Base-by-base conservation (phyloP, 2,888 invertebrate species). In the Drosophila niveifrons region DNA sequence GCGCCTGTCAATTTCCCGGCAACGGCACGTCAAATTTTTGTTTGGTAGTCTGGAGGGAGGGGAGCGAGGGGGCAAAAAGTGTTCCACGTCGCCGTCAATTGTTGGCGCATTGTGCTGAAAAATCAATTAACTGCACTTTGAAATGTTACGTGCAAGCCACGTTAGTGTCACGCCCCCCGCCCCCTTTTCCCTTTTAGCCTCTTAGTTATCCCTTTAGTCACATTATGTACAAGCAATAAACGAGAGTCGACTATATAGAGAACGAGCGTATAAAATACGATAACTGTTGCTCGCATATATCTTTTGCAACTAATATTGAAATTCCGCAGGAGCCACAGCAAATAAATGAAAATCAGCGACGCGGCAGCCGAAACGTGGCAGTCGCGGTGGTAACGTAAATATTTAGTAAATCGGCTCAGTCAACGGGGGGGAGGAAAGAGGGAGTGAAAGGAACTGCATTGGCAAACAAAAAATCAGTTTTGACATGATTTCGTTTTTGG, bases 121-220 rank as follows among this genome's bases (percentile, higher is more conserved):
- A 88, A 86, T 88, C 88, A 86, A 86, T 88, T 88, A 88, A 85
- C 84, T 72, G 72, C 79, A 85, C 88, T 81, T 85, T 88, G 77
- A 83, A 86, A 73, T 79, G 79, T 77, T 88, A 81, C 86, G 87
- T 83, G 88, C 72, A 82, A 67, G 56, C 65, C 13, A 13, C 31
- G 63, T 52, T 9, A 0, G 18, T 43, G 31, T 18, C 46, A 31
- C 23, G 56, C 39, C 44, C 44, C 10, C n/a, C 34, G 6, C 0
- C 46, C 3, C 31, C n/a, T n/a, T n/a, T n/a, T 6, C 23, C 23
- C 23, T 4, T 23, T 36, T 36, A 11, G 11, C 34, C 29, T 9
- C 29, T 9, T 31, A 31, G 31, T 31, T 23, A 4, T 23, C 23
- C 23, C 23, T 23, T 31, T 31, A 31, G 31, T 10, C 31, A 10